phyloP scores from a whole-genome alignment of 2,888 invertebrate species.

The Elmis aenea region DNA sequence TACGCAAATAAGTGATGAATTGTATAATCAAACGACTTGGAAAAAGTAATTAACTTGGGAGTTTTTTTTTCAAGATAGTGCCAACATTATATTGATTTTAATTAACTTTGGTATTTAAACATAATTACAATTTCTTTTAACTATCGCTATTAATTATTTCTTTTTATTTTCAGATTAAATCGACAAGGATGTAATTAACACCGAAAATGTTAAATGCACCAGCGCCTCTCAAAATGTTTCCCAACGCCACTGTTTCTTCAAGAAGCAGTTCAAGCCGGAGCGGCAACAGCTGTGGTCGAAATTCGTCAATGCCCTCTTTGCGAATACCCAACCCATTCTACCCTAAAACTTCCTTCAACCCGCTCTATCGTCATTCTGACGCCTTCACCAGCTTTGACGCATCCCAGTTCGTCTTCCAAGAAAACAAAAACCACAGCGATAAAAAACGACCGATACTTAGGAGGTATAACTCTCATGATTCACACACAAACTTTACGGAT shows the following conservation, averaged over 20 bases:
- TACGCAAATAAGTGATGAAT: no score
- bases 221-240: slow-evolving; percentile 34
- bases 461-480: slow-evolving; percentile 46
- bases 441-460: slow-evolving; percentile 47
- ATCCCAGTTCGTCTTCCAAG: slow-evolving; percentile 39
- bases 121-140: background rate
- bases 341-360: slow-evolving; percentile 38
- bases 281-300: slow-evolving; percentile 38
- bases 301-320: slow-evolving; percentile 43
- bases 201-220: slow-evolving; percentile 1
- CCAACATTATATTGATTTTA: no score
- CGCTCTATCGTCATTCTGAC: slow-evolving; percentile 37
- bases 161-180: slow-evolving; percentile 1
- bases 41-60: no score
- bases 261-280: slow-evolving; percentile 39
- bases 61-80: no score
- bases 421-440: slow-evolving; percentile 25
- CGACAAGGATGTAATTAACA: slow-evolving; percentile 14
- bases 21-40: no score
- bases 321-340: slow-evolving; percentile 36
- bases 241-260: slow-evolving; percentile 41
- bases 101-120: no score
- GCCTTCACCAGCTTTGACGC: slow-evolving; percentile 41
- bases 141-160: background rate
- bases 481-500: slow-evolving; percentile 46